phyloP scores from a whole-genome alignment of 2,113 vertebrate genomes.

The Delphinus delphis region DNA sequence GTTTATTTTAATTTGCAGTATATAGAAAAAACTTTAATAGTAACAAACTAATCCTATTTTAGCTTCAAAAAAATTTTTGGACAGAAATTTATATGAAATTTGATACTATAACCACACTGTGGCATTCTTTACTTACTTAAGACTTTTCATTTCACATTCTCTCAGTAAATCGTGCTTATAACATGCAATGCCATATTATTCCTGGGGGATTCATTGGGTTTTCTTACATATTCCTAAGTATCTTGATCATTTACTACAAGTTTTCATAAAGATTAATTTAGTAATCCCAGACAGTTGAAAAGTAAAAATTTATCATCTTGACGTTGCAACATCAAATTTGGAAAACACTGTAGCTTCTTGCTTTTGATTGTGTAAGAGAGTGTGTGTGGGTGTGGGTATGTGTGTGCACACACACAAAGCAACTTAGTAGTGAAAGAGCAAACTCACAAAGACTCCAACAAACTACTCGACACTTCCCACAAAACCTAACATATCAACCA shows the following conservation, averaged over 20 bases:
- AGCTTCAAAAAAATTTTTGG: background rate
- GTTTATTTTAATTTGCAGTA: background rate
- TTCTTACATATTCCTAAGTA: background rate
- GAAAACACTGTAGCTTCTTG: background rate
- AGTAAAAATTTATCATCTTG: background rate
- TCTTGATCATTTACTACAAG: background rate
- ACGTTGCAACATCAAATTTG: background rate
- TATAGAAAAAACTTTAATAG: background rate
- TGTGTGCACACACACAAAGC: background rate
- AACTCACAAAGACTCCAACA: background rate
- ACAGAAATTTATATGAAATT: background rate
- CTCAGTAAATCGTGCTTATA: background rate
- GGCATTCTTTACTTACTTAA: slow-evolving; percentile 27
- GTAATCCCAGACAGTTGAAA: background rate
- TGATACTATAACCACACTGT: background rate
- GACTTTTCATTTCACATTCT: background rate
- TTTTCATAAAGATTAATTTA: background rate
- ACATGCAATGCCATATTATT: background rate
- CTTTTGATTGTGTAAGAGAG: background rate
- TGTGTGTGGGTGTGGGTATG: background rate
- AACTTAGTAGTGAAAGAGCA: background rate
- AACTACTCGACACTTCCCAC: too few relatives aligned
- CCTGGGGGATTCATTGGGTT: background rate
- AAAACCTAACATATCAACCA: accelerated
- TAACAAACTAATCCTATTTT: background rate